Evolutionary conservation across 2,888 invertebrate genomes (phyloP).

Genomic region (Cryptus viduatorius): DNA sequence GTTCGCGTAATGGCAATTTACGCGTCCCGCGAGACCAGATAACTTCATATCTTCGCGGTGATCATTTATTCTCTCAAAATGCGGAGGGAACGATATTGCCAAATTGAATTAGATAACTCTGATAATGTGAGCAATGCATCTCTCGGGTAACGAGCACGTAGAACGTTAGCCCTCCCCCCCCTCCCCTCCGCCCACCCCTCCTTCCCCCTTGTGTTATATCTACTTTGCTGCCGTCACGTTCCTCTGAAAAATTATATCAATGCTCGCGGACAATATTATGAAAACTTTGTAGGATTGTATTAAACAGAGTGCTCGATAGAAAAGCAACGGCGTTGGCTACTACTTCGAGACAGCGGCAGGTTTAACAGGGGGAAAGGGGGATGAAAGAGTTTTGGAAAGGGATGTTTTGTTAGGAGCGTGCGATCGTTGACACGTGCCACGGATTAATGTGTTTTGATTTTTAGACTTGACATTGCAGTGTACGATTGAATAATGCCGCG

Average conservation of each 20-base stretch:
- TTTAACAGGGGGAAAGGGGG: constrained; percentile 35
- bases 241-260: constrained; percentile 5
- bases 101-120: constrained; percentile 84
- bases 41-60: constrained; percentile 84
- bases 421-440: constrained; percentile 83
- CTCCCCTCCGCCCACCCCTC: too few relatives aligned
- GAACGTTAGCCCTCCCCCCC: not conserved
- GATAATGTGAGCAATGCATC: constrained; percentile 76
- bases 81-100: constrained; percentile 80
- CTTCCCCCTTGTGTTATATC: too few relatives aligned
- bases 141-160: constrained; percentile 69
- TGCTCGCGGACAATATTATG: constrained; percentile 9
- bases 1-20: constrained; percentile 83
- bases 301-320: constrained; percentile 42
- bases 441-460: constrained; percentile 85
- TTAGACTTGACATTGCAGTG: constrained; percentile 83
- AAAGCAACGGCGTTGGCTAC: constrained; percentile 61
- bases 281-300: constrained; percentile 25
- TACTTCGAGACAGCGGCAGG: constrained; percentile 65
- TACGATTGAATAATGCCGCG: constrained; percentile 66
- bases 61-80: constrained; percentile 84
- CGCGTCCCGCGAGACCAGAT: constrained; percentile 84
- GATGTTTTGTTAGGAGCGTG: constrained; percentile 80
- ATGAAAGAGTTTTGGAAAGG: constrained; percentile 51
- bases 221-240: too few relatives aligned